Conservation (phyloP, 2,888 invertebrate species). For the Theristus sp. region DNA sequence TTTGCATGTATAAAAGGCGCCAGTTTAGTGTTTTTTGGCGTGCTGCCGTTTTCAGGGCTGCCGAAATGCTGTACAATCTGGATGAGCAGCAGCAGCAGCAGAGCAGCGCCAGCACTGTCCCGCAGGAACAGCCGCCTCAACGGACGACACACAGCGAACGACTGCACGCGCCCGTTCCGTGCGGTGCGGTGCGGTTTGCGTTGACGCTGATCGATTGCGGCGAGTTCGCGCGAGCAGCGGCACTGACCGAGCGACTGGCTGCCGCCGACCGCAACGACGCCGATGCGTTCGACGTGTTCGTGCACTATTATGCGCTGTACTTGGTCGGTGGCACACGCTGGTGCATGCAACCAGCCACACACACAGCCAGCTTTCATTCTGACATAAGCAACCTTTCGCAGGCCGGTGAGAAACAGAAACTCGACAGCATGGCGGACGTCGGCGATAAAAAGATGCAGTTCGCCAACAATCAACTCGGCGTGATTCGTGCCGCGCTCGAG, state of each 20-base stretch:
- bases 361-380: no score
- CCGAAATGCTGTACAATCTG: constrained; percentile 6
- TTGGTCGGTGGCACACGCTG: constrained; percentile 30
- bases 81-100: no score
- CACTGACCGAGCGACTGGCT: constrained; percentile 53
- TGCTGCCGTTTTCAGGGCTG: constrained; percentile 4
- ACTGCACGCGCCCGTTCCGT: no score
- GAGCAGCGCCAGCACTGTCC: no score
- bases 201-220: no score
- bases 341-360: not conserved
- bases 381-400: no score
- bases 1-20: no score
- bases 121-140: no score
- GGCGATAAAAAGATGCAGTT: constrained; percentile 30
- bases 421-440: constrained; percentile 57
- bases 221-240: constrained; percentile 32
- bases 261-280: constrained; percentile 39
- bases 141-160: no score
- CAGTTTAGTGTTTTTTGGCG: no score
- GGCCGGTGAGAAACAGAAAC: constrained; percentile 68
- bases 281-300: constrained; percentile 46
- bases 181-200: no score
- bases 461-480: not conserved
- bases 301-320: constrained; percentile 66
- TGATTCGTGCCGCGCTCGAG: constrained; percentile 6